Base-by-base conservation (phyloP, 2,113 vertebrate genomes). In the Shinisaurus crocodilurus region DNA sequence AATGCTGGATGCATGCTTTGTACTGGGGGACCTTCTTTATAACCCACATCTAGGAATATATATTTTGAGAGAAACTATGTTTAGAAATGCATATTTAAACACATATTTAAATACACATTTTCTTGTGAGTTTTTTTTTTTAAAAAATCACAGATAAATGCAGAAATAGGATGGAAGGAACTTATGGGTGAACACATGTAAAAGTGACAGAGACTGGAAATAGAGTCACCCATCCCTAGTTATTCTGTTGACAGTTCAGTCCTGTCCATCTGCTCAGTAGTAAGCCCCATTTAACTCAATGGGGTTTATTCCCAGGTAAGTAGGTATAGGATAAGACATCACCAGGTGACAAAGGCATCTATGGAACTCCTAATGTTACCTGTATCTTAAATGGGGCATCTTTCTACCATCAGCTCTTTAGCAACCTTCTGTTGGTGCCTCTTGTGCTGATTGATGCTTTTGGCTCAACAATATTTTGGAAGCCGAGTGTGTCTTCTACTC, bases 381-480 rank as follows among this genome's bases (percentile, higher is more conserved):
- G 32, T 32, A 81, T 0, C 32, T 57, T 34, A 20, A 54, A 57
- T 77, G 27, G 69, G 1, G 1, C 0, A 5, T 12, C 3, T 63
- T 23, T 9, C 23, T 29, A 20, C 25, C 8, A n/a, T 89, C 54
- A 76, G 25, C 40, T 45, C 57, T 80, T 48, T 18, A 74, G 32
- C 70, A n/a, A 13, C n/a, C 65, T 81, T 72, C 25, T 29, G 25
- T 20, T 27, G 29, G 40, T 37, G 20, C 80, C 40, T 34, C 70
- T 75, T 89, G 15, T 15, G 29, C 9, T 45, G 63, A 88, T 90
- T 90, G 91, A 96, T 93, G 92, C 93, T 95, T 94, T 91, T 92
- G 92, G 82, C 81, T 92, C 34, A 91, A 0, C 57, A 87, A 82
- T 88, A 86, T 94, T 92, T 94, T 94, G 91, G 92, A 95, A 95